phyloP scores from a whole-genome alignment of 2,888 invertebrate species.

The Synergus umbraculus region DNA sequence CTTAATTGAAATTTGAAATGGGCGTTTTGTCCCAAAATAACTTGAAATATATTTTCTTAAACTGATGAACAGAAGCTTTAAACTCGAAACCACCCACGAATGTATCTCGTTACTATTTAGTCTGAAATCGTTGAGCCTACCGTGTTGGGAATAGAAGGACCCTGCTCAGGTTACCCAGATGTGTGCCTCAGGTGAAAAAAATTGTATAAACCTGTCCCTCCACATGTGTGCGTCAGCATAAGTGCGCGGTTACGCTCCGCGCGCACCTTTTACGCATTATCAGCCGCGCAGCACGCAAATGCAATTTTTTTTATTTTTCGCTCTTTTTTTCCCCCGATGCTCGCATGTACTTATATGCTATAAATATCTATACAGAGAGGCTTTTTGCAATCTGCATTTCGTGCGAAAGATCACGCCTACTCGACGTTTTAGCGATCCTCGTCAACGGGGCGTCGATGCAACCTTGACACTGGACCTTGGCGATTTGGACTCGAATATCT shows the following conservation, averaged over 20 bases:
- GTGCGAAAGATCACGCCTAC: slow-evolving; percentile 34
- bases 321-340: not conserved
- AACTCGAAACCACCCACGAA: not conserved
- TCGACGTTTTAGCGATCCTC: slow-evolving; percentile 15
- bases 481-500: slow-evolving; percentile 14
- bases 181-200: slow-evolving; percentile 39
- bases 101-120: slow-evolving; percentile 21
- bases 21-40: too few relatives aligned
- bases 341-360: not conserved
- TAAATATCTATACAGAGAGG: not conserved
- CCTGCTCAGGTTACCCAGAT: slow-evolving; percentile 36
- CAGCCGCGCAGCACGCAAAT: slow-evolving; percentile 24
- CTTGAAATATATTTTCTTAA: not conserved
- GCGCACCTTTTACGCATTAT: slow-evolving; percentile 33
- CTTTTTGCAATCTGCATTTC: slow-evolving; percentile 18
- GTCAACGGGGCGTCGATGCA: slow-evolving; percentile 5
- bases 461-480: slow-evolving; percentile 40
- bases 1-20: not conserved
- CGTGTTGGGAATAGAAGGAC: slow-evolving; percentile 19
- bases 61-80: not conserved
- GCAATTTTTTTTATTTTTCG: not conserved
- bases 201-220: slow-evolving; percentile 41
- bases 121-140: slow-evolving; percentile 22
- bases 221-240: slow-evolving; percentile 21
- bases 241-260: slow-evolving; percentile 11